These are phyloP conservation scores for Arion vulgaris DNA, from an alignment of 1,140 invertebrate species.

Conservation along the genomic window DNA sequence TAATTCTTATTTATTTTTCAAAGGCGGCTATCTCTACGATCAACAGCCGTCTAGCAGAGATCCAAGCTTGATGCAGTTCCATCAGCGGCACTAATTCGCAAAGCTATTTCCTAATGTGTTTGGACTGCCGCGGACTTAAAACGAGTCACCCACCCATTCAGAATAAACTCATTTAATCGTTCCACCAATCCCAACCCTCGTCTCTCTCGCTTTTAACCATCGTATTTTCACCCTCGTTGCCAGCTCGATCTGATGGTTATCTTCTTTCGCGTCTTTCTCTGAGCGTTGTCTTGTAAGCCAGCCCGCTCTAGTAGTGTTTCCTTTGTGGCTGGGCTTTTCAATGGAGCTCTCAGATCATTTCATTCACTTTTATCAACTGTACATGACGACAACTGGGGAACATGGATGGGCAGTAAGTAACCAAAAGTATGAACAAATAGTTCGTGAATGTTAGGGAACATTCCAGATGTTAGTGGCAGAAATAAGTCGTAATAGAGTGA, in stretches of 20 bases:
- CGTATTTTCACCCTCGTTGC: not conserved
- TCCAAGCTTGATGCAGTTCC: constrained; percentile 3
- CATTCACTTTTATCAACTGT: constrained; percentile 2
- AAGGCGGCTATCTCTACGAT: constrained; percentile 1
- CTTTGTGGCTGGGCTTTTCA: constrained; percentile 15
- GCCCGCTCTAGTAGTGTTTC: not conserved
- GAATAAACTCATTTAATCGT: constrained; percentile 33
- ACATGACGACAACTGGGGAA: constrained; percentile 7
- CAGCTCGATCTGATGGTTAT: constrained; percentile 17
- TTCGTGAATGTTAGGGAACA: not conserved
- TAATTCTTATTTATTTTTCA: constrained; percentile 15
- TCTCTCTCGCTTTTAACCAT: constrained; percentile 8
- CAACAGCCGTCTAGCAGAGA: not conserved
- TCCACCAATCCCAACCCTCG: not conserved
- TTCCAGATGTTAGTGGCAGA: too few species aligned
- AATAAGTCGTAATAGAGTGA: not conserved
- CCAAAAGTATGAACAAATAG: not conserved
- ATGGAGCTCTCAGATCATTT: not conserved
- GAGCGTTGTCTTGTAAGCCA: not conserved
- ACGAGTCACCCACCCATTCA: constrained; percentile 28
- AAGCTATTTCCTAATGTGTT: constrained; percentile 41
- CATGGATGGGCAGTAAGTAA: not conserved
- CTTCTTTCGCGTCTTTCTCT: not conserved
- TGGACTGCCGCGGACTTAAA: constrained; percentile 7
- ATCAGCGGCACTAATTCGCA: constrained; percentile 33